phyloP scores from a whole-genome alignment of 2,113 vertebrate species.

The Erythrolamprus reginae region DNA sequence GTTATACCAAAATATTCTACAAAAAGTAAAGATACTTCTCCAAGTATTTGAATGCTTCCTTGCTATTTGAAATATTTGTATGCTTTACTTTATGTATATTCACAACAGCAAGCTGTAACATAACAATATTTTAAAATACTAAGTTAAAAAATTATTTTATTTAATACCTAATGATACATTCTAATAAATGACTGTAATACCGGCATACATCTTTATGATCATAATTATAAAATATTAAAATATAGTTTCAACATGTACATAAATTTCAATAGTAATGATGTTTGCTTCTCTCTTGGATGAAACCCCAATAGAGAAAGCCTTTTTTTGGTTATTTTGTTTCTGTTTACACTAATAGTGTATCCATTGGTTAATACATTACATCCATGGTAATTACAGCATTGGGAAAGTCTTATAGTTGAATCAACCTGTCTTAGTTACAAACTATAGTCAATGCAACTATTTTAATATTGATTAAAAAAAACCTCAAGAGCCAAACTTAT shows the following conservation, averaged over 20 bases:
- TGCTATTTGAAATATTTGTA: not conserved
- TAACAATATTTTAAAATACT: not conserved
- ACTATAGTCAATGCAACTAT: not conserved
- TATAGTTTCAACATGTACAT: not conserved
- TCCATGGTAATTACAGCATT: not conserved
- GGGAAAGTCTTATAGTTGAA: not conserved
- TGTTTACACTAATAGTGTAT: not conserved
- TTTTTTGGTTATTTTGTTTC: too few relatives aligned
- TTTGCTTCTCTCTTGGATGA: not conserved
- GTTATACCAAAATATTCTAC: not conserved
- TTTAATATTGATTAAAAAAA: not conserved
- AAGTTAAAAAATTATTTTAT: not conserved
- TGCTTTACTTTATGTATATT: not conserved
- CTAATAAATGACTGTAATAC: not conserved
- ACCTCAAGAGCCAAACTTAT: not conserved
- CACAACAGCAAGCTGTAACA: not conserved
- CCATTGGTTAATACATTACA: not conserved
- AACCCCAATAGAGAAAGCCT: not conserved
- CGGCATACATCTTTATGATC: not conserved
- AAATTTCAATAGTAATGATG: not conserved
- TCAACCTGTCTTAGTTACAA: not conserved
- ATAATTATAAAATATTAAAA: not conserved
- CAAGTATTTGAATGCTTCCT: not conserved
- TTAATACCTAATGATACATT: not conserved
- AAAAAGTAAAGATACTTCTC: not conserved